A percentile compares a stretch with the other conserved stretches of the same genome.
These are phyloP conservation scores for Diadema setosum DNA, from an alignment of 35 echinoderm and acorn worm species.

Conservation along the genomic window DNA sequence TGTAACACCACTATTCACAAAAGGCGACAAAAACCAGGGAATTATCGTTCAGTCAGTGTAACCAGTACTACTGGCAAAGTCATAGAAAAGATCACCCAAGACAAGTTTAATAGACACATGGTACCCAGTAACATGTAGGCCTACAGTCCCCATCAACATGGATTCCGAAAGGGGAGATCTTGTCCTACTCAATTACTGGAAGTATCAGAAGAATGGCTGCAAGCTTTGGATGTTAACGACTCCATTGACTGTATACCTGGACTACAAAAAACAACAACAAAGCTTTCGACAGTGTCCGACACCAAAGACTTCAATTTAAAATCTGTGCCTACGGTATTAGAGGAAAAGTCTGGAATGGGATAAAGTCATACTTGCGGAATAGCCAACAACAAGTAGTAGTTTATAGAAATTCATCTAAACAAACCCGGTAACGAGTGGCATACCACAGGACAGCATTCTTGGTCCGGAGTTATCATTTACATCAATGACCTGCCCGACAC, in stretches of 20 bases:
- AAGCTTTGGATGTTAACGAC: not conserved
- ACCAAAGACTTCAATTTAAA: conserved; percentile 14
- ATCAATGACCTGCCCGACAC: too few species aligned
- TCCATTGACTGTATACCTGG: not conserved
- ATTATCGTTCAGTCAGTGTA: conserved; percentile 36
- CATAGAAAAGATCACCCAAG: conserved; percentile 11
- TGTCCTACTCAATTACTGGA: not conserved
- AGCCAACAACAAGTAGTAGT: too few species aligned
- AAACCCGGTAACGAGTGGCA: too few species aligned
- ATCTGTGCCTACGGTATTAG: conserved; percentile 4
- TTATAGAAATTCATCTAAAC: too few species aligned
- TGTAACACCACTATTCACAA: conserved; percentile 42
- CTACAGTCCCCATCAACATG: not conserved
- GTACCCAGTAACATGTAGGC: not conserved
- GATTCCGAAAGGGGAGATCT: not conserved
- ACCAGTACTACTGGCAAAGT: conserved; percentile 42
- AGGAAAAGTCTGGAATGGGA: not conserved
- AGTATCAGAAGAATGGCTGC: not conserved
- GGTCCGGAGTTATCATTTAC: too few species aligned
- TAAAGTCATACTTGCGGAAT: too few species aligned
- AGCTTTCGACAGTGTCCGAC: conserved; percentile 43
- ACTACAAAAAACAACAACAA: conserved; percentile 25
- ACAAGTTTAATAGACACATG: not conserved
- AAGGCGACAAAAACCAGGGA: not conserved
- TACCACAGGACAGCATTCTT: too few species aligned